Evolutionary conservation across 2,888 invertebrate genomes (phyloP), one percentile per base, ranked within the genome.

Genomic region (Seira musarum): DNA sequence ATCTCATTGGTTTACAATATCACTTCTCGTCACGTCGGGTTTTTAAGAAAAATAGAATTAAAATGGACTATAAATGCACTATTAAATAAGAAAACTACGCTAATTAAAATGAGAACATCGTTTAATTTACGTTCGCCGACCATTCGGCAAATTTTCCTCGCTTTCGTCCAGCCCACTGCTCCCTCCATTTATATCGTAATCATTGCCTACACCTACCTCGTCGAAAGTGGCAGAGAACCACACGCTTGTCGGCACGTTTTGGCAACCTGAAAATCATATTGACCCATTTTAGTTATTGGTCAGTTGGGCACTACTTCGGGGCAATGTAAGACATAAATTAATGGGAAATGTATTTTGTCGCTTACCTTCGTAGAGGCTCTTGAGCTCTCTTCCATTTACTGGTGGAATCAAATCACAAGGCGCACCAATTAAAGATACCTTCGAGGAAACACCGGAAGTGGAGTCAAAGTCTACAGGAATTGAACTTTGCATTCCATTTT

Each of bases 331-430:
- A 46, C 13, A 13, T 13, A 8, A 46, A 13, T 13, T 46, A 13
- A 61, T 8, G 17, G 13, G 8, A n/a, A n/a, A n/a, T n/a, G n/a
- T n/a, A n/a, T n/a, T n/a, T 67, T 22, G 30, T 10, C 13, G 24
- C 61, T 66, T 76, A 85, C 86, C 85, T 85, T 88, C 87, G 84
- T 89, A 90, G 8, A 88, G 87, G n/a, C 88, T 88, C 3, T 87
- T 86, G 2, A 90, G 88, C 85, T 90, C 90, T 60, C 87, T 83
- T 15, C 87, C 83, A 2, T 89, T 88, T 79, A 89, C 89, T 15
- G 89, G 89, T 0, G 90, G 89, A 40, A 87, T 87, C 46, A 89
- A 88, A 84, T 89, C 88, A 86, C 90, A 90, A 0, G 90, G 90
- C 0, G 90, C 90, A 2, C 90, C 90, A 83, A 89, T 89, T 13